A percentile compares a stretch with the other conserved stretches of the same genome.
Conservation (phyloP, 2,113 vertebrate species). For the Cavia aperea region DNA sequence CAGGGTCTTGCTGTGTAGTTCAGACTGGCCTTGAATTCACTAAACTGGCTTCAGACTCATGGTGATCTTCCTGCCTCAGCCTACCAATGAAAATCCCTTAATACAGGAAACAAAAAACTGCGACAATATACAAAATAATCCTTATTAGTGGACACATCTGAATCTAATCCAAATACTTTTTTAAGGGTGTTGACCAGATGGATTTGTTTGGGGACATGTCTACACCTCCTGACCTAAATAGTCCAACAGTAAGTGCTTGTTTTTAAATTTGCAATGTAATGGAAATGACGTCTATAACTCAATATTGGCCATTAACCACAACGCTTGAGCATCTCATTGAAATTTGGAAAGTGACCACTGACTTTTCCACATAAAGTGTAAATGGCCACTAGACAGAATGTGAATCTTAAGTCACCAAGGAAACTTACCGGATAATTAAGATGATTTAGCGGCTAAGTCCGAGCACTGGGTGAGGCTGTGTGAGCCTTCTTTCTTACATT, state of each 20-base stretch:
- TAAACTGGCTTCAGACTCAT: background rate
- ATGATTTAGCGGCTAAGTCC: slow-evolving; percentile 21
- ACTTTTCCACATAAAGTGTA: slow-evolving; percentile 39
- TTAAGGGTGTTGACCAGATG: slow-evolving; percentile 88
- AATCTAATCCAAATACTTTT: slow-evolving; percentile 71
- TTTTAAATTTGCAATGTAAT: slow-evolving; percentile 69
- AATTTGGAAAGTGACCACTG: slow-evolving; percentile 41
- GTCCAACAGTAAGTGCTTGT: slow-evolving; percentile 86
- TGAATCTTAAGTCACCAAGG: slow-evolving; percentile 2
- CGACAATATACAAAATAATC: slow-evolving; percentile 51
- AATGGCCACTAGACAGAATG: slow-evolving; percentile 24
- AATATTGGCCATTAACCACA: slow-evolving; percentile 45
- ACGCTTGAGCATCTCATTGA: slow-evolving; percentile 32
- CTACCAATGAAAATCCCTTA: slow-evolving; percentile 33
- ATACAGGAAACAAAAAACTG: slow-evolving; percentile 37
- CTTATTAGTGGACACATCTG: slow-evolving; percentile 55
- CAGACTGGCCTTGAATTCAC: background rate
- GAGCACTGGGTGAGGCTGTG: background rate
- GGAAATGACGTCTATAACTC: slow-evolving; percentile 51
- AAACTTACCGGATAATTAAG: background rate
- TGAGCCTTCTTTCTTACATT: background rate
- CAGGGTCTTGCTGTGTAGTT: background rate
- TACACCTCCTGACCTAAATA: slow-evolving; percentile 91
- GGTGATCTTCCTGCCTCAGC: background rate
- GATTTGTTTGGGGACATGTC: slow-evolving; percentile 97